Evolutionary conservation across 2,888 invertebrate species (phyloP).

Genomic region (Scaptomyza cyrtandrae): DNA sequence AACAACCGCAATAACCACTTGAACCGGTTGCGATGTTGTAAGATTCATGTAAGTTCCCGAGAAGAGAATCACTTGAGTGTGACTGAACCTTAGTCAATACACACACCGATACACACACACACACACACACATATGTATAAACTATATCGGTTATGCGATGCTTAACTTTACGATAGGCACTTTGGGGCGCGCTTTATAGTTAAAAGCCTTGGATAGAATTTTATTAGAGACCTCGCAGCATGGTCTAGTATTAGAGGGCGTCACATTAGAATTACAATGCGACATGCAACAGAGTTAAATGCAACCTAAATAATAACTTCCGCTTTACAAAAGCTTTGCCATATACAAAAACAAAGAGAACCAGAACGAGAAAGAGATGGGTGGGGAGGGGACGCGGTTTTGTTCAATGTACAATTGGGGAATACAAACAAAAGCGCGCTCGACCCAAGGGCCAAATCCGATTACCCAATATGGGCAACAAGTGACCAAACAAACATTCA

Average conservation of each 20-base stretch:
- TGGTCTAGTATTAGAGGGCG: conserved; percentile 29
- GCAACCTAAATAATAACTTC: conserved; percentile 70
- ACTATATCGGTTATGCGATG: conserved; percentile 20
- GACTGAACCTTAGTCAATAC: conserved; percentile 66
- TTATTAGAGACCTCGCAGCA: conserved; percentile 34
- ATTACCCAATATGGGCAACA: conserved; percentile 53
- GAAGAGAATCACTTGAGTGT: conserved; percentile 73
- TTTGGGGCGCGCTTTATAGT: conserved; percentile 28
- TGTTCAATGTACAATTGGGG: conserved; percentile 34
- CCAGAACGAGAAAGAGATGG: too few relatives aligned
- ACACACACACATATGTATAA: not conserved
- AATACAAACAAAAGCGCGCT: conserved; percentile 25
- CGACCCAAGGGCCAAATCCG: conserved; percentile 39
- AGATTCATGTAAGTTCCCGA: conserved; percentile 69
- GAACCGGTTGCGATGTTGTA: conserved; percentile 71
- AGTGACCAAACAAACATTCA: conserved; percentile 35
- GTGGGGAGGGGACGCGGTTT: too few relatives aligned
- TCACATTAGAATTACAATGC: conserved; percentile 71
- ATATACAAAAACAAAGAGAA: conserved; percentile 14
- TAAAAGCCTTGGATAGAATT: conserved; percentile 51
- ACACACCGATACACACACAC: conserved; percentile 13
- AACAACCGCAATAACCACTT: conserved; percentile 58
- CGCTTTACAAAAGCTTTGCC: conserved; percentile 49
- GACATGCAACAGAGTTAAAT: conserved; percentile 48
- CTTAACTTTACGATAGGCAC: conserved; percentile 51